Percentiles rank a stretch among this genome's conserved stretches.
phyloP scores from a whole-genome alignment of 2,113 vertebrate genomes.

The Strix aluco region DNA sequence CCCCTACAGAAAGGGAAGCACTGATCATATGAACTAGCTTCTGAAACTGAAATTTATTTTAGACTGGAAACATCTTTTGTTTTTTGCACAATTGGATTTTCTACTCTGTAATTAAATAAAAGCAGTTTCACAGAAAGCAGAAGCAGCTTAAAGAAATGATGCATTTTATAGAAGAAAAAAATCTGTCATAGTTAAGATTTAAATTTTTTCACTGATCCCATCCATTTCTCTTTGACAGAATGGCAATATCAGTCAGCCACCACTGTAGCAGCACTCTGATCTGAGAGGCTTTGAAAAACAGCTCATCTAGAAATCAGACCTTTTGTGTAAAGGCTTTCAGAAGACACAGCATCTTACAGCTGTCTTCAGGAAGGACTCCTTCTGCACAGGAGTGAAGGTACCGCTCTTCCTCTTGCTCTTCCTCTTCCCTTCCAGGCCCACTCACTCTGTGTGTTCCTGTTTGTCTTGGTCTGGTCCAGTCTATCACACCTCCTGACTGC shows the following conservation, averaged over 20 bases:
- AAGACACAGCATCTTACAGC: not conserved
- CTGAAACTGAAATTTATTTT: not conserved
- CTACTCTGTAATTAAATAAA: not conserved
- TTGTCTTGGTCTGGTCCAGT: not conserved
- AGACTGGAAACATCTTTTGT: not conserved
- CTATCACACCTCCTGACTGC: not conserved
- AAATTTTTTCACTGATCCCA: not conserved
- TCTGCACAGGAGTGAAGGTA: accelerated
- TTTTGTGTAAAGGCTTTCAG: not conserved
- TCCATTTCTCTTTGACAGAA: not conserved
- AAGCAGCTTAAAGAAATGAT: not conserved
- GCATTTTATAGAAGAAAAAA: not conserved
- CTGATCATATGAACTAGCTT: not conserved
- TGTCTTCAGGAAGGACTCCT: not conserved
- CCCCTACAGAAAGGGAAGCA: not conserved
- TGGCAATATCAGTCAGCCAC: not conserved
- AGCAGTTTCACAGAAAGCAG: not conserved
- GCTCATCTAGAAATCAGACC: not conserved
- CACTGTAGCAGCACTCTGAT: not conserved
- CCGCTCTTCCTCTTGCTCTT: not conserved
- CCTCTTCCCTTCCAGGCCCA: not conserved
- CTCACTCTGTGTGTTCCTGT: not conserved
- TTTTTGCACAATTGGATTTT: not conserved
- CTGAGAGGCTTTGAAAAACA: not conserved
- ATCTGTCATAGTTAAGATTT: not conserved